Evolutionary conservation across 2,888 invertebrate species (phyloP).

Genomic region (Drosophila meridiana): DNA sequence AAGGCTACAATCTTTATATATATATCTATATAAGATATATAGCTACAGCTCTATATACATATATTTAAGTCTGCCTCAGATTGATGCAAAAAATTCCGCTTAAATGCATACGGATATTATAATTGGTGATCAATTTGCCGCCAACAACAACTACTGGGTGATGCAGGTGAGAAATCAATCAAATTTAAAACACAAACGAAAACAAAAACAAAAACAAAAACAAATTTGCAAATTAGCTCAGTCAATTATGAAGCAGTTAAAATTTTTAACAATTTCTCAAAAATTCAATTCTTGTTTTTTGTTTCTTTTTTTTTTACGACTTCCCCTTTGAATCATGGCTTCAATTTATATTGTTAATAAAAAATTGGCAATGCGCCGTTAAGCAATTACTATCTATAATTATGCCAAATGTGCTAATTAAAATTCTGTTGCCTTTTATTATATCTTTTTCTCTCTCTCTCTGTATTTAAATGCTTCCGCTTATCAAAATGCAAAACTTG

Average conservation of each 20-base stretch:
- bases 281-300: conserved; percentile 10
- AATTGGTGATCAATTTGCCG: conserved; percentile 85
- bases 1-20: background rate
- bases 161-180: conserved; percentile 83
- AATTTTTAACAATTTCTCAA: conserved; percentile 3
- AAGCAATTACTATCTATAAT: conserved; percentile 64
- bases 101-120: conserved; percentile 86
- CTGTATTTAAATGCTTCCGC: conserved; percentile 60
- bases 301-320: conserved; percentile 15
- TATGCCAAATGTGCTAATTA: conserved; percentile 70
- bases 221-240: conserved; percentile 2
- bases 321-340: conserved; percentile 31
- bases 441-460: conserved; percentile 8
- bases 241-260: conserved; percentile 2
- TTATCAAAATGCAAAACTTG: conserved; percentile 67
- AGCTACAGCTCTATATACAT: background rate
- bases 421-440: conserved; percentile 31
- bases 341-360: conserved; percentile 9
- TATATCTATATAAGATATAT: background rate
- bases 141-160: conserved; percentile 85
- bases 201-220: background rate
- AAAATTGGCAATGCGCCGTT: conserved; percentile 34
- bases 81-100: conserved; percentile 70
- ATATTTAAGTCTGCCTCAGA: conserved; percentile 27
- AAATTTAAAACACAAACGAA: background rate